Conservation (phyloP, 1,140 invertebrate species). For the Bilobella aurantiaca region DNA sequence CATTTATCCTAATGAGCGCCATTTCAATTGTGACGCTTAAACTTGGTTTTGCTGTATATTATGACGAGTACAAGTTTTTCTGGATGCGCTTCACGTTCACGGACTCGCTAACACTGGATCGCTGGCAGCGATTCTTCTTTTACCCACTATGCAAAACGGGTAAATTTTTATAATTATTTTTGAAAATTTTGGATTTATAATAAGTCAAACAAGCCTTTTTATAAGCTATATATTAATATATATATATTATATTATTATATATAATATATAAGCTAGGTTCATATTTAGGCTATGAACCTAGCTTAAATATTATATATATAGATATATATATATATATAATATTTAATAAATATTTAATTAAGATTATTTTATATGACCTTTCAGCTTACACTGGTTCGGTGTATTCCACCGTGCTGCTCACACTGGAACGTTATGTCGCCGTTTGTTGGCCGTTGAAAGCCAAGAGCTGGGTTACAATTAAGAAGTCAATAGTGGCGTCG, state of each 20-base stretch:
- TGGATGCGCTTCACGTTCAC: not conserved
- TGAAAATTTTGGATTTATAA: not conserved
- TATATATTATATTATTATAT: not conserved
- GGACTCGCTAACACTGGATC: not conserved
- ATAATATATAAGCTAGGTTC: no score
- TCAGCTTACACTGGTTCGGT: constrained; percentile 62
- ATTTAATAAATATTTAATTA: no score
- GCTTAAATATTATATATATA: no score
- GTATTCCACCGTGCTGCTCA: constrained; percentile 87
- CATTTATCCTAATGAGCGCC: not conserved
- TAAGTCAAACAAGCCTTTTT: no score
- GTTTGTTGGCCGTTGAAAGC: constrained; percentile 86
- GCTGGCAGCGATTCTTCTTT: not conserved
- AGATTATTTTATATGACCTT: no score
- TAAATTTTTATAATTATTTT: not conserved
- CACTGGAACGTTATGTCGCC: constrained; percentile 86
- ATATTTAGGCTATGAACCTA: no score
- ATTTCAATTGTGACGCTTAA: not conserved
- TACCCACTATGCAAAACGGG: not conserved
- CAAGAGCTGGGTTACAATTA: constrained; percentile 57
- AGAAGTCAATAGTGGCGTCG: not conserved
- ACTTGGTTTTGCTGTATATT: not conserved
- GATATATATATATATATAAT: no score
- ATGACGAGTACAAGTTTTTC: not conserved
- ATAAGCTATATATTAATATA: no score